Conservation (phyloP, 92 coral and sea anemone genomes). For the Paragorgia papillata region DNA sequence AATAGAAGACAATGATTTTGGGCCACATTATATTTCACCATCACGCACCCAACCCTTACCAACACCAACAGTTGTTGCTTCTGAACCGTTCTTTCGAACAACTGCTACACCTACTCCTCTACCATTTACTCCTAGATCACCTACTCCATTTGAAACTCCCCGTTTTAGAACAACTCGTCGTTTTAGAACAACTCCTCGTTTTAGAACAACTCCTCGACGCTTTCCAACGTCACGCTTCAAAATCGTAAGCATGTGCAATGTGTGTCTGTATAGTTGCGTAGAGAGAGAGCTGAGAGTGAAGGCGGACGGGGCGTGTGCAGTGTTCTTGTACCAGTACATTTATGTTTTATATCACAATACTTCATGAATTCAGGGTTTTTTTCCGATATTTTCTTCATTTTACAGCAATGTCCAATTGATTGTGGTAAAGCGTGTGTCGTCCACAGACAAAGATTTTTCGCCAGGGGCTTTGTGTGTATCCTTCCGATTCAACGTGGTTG, state of each 20-base stretch:
- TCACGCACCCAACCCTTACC: too few relatives aligned
- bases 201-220: background rate
- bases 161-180: background rate
- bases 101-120: background rate
- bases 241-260: background rate
- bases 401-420: conserved; percentile 11
- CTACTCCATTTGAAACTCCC: background rate
- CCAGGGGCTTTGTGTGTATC: conserved; percentile 4
- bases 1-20: too few relatives aligned
- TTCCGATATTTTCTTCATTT: background rate
- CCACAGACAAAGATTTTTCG: background rate
- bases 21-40: too few relatives aligned
- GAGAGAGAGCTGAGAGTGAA: too few relatives aligned
- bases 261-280: too few relatives aligned
- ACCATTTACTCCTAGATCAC: background rate
- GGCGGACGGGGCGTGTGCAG: too few relatives aligned
- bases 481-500: conserved; percentile 7
- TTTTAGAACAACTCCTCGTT: background rate
- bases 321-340: too few relatives aligned
- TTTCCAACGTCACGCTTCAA: background rate
- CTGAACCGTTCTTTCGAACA: background rate
- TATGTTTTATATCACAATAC: background rate
- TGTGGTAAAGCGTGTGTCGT: conserved; percentile 1
- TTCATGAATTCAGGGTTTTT: background rate
- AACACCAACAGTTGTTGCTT: too few relatives aligned